phyloP scores from a whole-genome alignment of 2,888 invertebrate genomes.

The Meghimatium bilineatum region DNA sequence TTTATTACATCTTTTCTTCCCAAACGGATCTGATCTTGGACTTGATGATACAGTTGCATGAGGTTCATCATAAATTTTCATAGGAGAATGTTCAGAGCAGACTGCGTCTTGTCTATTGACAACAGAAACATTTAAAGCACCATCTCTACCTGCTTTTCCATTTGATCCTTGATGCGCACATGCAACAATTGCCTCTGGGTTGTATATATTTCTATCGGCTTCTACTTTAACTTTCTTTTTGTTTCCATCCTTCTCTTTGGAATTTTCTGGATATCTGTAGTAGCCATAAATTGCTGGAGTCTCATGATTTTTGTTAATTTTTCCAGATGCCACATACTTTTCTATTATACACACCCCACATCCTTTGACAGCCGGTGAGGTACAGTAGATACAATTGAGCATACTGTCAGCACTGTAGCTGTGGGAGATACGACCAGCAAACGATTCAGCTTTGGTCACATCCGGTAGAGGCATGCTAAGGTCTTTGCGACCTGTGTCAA shows the following conservation, averaged over 20 bases:
- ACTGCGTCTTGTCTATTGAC: neutral
- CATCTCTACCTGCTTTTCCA: neutral
- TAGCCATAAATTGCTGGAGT: no score
- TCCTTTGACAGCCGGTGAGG: neutral
- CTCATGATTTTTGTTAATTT: neutral
- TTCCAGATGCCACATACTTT: neutral
- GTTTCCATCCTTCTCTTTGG: neutral
- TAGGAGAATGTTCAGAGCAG: slow-evolving; percentile 17
- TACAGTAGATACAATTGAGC: neutral
- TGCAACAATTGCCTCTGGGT: no score
- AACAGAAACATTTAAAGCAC: neutral
- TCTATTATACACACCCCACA: slow-evolving; percentile 12
- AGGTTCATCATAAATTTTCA: neutral
- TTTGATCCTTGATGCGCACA: neutral
- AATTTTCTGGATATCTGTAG: neutral
- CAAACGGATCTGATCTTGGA: neutral
- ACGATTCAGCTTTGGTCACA: slow-evolving; percentile 38
- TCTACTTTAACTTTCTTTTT: neutral
- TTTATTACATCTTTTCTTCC: neutral
- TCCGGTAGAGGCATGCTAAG: slow-evolving; percentile 30
- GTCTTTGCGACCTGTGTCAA: slow-evolving; percentile 38
- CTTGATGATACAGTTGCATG: no score
- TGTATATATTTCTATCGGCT: no score
- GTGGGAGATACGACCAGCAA: slow-evolving; percentile 41
- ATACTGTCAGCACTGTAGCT: neutral